Percentiles rank a stretch among this genome's conserved stretches.
Evolutionary conservation across 2,113 vertebrate species (phyloP).

Genomic region (Porphyrio hochstetteri): DNA sequence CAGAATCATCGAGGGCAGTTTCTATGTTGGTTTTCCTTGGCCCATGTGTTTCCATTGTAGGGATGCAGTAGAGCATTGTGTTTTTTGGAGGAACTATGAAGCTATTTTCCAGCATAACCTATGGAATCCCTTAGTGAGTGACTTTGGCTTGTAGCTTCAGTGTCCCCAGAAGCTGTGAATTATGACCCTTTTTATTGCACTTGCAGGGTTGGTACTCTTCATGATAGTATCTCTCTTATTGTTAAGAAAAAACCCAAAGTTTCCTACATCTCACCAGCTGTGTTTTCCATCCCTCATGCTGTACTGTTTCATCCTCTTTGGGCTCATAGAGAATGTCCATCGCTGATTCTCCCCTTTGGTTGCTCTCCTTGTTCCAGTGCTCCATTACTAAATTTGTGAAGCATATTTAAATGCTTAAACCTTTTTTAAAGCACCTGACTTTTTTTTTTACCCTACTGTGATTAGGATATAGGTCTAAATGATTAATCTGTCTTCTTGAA

Average conservation of each 20-base stretch:
- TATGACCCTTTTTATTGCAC: not conserved
- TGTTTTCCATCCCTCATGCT: not conserved
- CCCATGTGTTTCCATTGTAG: not conserved
- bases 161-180: not conserved
- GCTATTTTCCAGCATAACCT: not conserved
- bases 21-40: not conserved
- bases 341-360: not conserved
- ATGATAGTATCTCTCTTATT: not conserved
- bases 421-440: not conserved
- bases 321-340: fast-evolving
- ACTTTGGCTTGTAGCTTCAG: not conserved
- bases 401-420: not conserved
- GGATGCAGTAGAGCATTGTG: not conserved
- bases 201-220: not conserved
- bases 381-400: not conserved
- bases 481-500: slow-evolving; percentile 59
- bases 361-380: not conserved
- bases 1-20: too few relatives aligned
- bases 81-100: not conserved
- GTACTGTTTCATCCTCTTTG: not conserved
- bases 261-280: not conserved
- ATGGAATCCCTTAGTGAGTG: not conserved
- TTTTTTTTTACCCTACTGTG: not conserved
- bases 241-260: not conserved
- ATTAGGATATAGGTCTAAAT: slow-evolving; percentile 4